phyloP scores from a whole-genome alignment of 23 tunicate species.

The Oikopleura vanhoeffeni region DNA sequence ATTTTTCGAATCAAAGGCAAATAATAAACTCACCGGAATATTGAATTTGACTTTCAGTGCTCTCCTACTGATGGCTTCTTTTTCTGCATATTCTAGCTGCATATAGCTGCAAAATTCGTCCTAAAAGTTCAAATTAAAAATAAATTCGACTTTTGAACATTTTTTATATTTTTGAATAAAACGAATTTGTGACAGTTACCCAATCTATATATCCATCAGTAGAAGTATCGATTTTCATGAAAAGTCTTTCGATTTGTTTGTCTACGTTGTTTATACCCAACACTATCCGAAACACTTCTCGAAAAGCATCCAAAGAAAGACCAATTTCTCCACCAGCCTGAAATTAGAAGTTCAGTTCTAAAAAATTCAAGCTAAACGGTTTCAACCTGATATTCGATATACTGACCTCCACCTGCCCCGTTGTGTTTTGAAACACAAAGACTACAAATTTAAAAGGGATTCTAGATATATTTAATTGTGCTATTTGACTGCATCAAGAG shows the following conservation, averaged over 20 bases:
- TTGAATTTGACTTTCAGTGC: slow-evolving; percentile 28
- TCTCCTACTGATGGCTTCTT: slow-evolving; percentile 46
- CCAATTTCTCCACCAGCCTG: slow-evolving; percentile 56
- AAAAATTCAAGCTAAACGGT: no score
- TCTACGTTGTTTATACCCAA: slow-evolving; percentile 56
- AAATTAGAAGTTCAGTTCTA: no score
- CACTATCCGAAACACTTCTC: slow-evolving; percentile 37
- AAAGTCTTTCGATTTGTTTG: slow-evolving; percentile 59
- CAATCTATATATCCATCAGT: slow-evolving; percentile 92
- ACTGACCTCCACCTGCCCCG: no score
- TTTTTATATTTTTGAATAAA: not conserved
- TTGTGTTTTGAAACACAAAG: no score
- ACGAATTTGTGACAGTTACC: slow-evolving; percentile 30
- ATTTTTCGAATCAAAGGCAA: no score
- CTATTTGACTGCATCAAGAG: no score
- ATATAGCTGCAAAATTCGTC: slow-evolving; percentile 96
- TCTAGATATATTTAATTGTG: no score
- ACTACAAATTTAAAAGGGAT: no score
- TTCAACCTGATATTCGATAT: no score
- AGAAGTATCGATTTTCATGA: slow-evolving; percentile 91
- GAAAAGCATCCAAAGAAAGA: slow-evolving; percentile 61
- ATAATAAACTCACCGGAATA: no score
- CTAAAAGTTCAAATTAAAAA: not conserved
- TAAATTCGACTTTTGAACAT: not conserved
- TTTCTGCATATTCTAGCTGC: slow-evolving; percentile 94